These are phyloP conservation scores for Eulacestoma nigropectus DNA, from an alignment of 2,113 vertebrate genomes.

Conservation along the genomic window DNA sequence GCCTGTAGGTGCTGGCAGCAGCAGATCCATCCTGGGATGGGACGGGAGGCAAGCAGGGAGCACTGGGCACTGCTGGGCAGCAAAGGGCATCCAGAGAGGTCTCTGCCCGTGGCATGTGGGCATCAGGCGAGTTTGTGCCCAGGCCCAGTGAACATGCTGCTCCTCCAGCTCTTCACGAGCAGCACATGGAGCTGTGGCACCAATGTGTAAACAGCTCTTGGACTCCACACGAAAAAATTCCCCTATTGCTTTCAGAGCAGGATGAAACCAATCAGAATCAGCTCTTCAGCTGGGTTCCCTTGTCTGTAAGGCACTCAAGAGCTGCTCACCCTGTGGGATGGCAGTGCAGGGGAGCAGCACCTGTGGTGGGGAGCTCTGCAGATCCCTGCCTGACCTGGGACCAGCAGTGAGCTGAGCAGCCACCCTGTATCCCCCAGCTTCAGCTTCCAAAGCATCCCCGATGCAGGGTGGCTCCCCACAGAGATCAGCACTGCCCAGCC, in stretches of 20 bases:
- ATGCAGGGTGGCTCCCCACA: fast-evolving
- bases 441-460: neutral
- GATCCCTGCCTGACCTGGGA: neutral
- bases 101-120: fast-evolving
- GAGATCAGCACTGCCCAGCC: neutral
- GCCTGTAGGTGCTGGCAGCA: neutral
- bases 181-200: neutral
- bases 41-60: neutral
- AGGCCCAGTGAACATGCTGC: neutral
- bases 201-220: neutral
- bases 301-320: neutral
- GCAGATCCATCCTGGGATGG: neutral
- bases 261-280: neutral
- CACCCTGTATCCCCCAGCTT: neutral
- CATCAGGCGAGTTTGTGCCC: neutral
- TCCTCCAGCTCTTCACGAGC: neutral
- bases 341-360: neutral
- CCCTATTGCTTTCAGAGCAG: neutral
- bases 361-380: fast-evolving
- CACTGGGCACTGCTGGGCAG: neutral
- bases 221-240: neutral
- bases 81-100: fast-evolving
- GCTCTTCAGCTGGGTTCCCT: neutral
- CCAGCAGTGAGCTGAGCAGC: fast-evolving
- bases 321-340: neutral